Percentiles rank a stretch among this genome's conserved stretches.
phyloP scores from a whole-genome alignment of 2,113 vertebrate species.

The Catharus bicknelli region DNA sequence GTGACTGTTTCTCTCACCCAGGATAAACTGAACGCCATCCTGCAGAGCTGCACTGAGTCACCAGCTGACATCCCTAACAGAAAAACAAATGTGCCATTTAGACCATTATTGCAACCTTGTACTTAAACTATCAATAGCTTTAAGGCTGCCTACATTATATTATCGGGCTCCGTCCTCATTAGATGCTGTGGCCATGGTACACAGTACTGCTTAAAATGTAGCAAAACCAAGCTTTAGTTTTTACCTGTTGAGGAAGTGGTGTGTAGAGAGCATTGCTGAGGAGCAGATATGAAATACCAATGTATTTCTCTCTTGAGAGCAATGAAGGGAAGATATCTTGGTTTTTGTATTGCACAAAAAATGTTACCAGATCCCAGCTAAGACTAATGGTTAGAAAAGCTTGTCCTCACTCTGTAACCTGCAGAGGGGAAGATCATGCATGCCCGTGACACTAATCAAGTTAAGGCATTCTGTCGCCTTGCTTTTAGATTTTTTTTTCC shows the following conservation, averaged over 20 bases:
- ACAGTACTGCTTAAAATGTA: neutral
- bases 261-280: neutral
- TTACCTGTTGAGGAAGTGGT: neutral
- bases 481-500: accelerated
- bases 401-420: neutral
- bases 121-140: neutral
- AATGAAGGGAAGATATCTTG: neutral
- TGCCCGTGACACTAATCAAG: neutral
- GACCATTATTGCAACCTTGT: neutral
- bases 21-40: neutral
- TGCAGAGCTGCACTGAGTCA: neutral
- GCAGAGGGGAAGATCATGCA: neutral
- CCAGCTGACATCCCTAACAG: neutral
- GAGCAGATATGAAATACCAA: neutral
- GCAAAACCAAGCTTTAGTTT: neutral
- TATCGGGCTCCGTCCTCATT: neutral
- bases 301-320: neutral
- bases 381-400: neutral
- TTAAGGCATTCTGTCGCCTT: neutral
- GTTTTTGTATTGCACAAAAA: neutral
- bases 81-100: neutral
- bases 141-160: neutral
- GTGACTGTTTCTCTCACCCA: neutral
- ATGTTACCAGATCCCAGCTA: neutral
- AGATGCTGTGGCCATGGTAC: neutral